Conservation (phyloP, 2,888 invertebrate species). For the Herminia tarsipennalis region DNA sequence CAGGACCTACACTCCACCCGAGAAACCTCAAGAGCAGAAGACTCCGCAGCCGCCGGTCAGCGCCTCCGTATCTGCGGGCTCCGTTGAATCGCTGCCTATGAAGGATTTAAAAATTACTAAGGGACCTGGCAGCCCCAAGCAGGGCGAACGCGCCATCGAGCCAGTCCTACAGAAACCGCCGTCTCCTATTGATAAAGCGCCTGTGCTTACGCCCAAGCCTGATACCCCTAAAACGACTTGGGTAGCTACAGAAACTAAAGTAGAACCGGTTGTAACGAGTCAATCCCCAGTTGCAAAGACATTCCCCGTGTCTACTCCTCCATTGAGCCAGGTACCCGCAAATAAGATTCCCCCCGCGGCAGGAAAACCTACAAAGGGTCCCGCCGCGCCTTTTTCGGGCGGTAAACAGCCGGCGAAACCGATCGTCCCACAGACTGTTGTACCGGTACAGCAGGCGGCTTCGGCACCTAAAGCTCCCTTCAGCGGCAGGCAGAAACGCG, state of each 20-base stretch:
- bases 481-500: conserved; percentile 77
- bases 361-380: conserved; percentile 70
- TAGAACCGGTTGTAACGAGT: conserved; percentile 34
- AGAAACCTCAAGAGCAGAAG: conserved; percentile 64
- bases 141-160: conserved; percentile 57
- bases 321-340: conserved; percentile 51
- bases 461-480: conserved; percentile 79
- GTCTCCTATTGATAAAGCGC: conserved; percentile 57
- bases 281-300: conserved; percentile 56
- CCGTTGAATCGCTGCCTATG: conserved; percentile 71
- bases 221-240: conserved; percentile 70
- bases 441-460: conserved; percentile 75
- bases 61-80: conserved; percentile 46
- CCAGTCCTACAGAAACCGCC: conserved; percentile 50
- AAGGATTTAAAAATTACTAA: conserved; percentile 77
- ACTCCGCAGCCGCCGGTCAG: conserved; percentile 53
- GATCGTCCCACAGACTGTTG: conserved; percentile 74
- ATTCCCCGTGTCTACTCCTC: conserved; percentile 59
- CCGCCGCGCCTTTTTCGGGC: conserved; percentile 78
- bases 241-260: conserved; percentile 59
- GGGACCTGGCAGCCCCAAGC: conserved; percentile 73
- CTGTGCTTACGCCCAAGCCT: conserved; percentile 55
- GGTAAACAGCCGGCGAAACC: conserved; percentile 75
- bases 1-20: conserved; percentile 53
- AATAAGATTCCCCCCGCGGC: conserved; percentile 63